Conservation (phyloP, 2,797 vertebrate species). For the Aselliscus stoliczkanus region DNA sequence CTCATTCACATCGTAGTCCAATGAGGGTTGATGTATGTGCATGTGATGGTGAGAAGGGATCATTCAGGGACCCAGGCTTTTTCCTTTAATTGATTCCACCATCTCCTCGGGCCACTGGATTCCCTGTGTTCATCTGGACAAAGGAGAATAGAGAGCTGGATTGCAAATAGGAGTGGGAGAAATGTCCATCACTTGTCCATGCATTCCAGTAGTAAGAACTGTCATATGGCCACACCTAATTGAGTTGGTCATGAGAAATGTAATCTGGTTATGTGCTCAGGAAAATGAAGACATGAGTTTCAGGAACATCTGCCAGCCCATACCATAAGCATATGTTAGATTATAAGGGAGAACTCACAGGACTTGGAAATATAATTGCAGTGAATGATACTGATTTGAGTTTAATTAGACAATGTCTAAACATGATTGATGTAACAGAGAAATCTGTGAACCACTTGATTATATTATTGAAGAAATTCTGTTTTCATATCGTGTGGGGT, state of each 20-base stretch:
- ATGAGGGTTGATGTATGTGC: background rate
- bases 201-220: background rate
- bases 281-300: background rate
- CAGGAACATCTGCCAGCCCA: background rate
- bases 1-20: background rate
- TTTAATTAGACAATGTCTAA: conserved; percentile 53
- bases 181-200: background rate
- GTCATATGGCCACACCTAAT: background rate
- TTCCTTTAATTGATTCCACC: background rate
- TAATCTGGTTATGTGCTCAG: background rate
- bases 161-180: conserved; percentile 13
- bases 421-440: background rate
- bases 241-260: background rate
- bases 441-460: conserved; percentile 10
- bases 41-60: background rate
- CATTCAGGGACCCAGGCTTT: background rate
- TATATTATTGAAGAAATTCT: conserved; percentile 31
- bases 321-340: background rate
- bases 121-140: background rate
- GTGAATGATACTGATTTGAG: conserved; percentile 35
- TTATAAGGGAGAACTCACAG: background rate
- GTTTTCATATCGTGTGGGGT: background rate
- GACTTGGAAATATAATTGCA: conserved; percentile 33
- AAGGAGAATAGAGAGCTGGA: background rate
- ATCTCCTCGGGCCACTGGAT: background rate